Conservation (phyloP, 2,797 vertebrate genomes). For the Enteromius treurensis region DNA sequence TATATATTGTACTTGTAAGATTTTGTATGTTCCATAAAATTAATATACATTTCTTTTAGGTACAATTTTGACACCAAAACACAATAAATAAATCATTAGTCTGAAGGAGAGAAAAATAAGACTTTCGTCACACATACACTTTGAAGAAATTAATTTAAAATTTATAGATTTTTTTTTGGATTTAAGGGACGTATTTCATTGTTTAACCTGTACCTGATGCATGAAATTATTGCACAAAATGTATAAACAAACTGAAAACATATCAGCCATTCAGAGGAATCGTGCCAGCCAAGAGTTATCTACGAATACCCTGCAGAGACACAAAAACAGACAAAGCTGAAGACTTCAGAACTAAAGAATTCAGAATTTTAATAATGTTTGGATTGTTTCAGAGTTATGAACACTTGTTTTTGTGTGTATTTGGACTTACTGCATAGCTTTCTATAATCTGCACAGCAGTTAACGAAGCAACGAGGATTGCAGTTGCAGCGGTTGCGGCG, state of each 20-base stretch:
- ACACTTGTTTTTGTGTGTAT: neutral
- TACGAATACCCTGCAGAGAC: neutral
- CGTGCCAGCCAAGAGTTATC: neutral
- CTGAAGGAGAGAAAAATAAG: neutral
- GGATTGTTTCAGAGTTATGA: neutral
- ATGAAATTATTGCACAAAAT: neutral
- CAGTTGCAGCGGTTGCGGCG: slow-evolving; percentile 13
- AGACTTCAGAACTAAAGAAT: neutral
- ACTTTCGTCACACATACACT: neutral
- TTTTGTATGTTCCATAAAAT: neutral
- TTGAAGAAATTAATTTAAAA: neutral
- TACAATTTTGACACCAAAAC: neutral
- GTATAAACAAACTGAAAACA: neutral
- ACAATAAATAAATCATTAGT: neutral
- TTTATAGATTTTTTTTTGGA: neutral
- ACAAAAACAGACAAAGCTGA: neutral
- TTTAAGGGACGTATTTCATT: neutral
- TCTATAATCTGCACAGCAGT: slow-evolving; percentile 23
- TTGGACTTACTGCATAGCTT: slow-evolving; percentile 14
- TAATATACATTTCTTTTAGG: neutral
- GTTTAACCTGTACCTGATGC: neutral
- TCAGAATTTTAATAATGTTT: neutral
- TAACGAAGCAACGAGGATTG: neutral
- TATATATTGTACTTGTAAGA: neutral
- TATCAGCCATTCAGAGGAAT: neutral